Conservation (phyloP, 2,113 vertebrate genomes). For the Bubo blakistoni region DNA sequence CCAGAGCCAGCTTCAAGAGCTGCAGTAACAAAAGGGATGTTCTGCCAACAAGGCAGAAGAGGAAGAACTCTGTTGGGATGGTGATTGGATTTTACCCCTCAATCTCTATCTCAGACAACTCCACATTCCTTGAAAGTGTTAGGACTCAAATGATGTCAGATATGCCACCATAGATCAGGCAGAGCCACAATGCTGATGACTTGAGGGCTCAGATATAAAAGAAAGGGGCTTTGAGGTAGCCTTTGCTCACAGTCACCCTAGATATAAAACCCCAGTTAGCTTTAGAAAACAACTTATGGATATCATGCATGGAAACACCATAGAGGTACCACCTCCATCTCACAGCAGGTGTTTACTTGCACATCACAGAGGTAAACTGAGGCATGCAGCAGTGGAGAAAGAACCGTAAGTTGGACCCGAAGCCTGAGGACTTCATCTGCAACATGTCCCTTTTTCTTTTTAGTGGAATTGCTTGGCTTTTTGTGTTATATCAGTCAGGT, state of each 20-base stretch:
- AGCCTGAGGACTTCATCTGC: background rate
- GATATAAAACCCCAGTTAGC: background rate
- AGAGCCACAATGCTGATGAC: background rate
- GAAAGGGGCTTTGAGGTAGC: background rate
- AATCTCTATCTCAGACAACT: background rate
- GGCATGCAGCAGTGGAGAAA: background rate
- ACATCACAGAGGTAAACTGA: background rate
- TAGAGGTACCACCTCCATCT: background rate
- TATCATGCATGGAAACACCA: background rate
- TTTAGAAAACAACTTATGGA: background rate
- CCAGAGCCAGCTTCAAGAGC: background rate
- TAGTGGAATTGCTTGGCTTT: background rate
- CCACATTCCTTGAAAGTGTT: background rate
- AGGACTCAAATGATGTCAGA: background rate
- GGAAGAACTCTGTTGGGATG: background rate
- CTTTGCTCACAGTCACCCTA: background rate
- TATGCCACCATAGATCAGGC: background rate
- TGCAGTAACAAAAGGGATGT: background rate
- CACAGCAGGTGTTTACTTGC: background rate
- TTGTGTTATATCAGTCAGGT: background rate
- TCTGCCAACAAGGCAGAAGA: background rate
- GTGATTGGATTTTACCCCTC: background rate
- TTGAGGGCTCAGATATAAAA: background rate
- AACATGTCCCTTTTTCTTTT: background rate
- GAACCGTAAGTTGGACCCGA: accelerated